Evolutionary conservation across 2,113 vertebrate species (phyloP), one percentile per base, ranked within the genome.

Genomic region (Bagarius yarrelli): DNA sequence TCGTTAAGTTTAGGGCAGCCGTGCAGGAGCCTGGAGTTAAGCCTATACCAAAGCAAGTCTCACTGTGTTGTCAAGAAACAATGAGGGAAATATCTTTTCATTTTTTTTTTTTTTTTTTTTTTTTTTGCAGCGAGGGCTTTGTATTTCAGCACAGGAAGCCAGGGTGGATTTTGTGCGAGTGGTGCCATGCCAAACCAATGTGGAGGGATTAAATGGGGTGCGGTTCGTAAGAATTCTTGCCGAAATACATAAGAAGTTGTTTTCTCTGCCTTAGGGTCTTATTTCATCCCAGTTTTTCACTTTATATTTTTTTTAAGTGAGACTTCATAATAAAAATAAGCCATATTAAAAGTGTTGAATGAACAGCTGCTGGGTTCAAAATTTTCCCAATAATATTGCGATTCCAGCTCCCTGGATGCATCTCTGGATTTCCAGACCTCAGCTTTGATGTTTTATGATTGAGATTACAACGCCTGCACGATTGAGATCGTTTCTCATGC

Each of bases 111-210:
- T 83, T n/a, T n/a, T n/a, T n/a, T n/a, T n/a, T n/a, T n/a, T n/a
- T n/a, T n/a, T n/a, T 73, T 74, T 74, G 5, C 25, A n/a, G n/a
- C 14, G 8, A 36, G 52, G 47, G 47, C 57, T 83, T 74, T 72
- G 59, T 74, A 34, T 76, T 83, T 83, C 61, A 69, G 53, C 52
- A n/a, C 82, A 80, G 82, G 78, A 80, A 83, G 76, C 66, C 59
- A 83, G 70, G 40, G 30, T 50, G 63, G 72, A 75, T 64, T 60
- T 53, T 47, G 15, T 80, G 34, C 8, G 60, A 67, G 40, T 57
- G 59, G 16, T 76, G 23, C 25, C 8, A 60, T 76, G 80, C 73
- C 80, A 76, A 82, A 76, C 61, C 73, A 75, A 27, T 50, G 36
- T n/a, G 71, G 63, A 59, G 74, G 73, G 73, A 76, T 69, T 76